Conservation (phyloP, 92 coral and sea anemone species). For the Umimayanthus kanabou region DNA sequence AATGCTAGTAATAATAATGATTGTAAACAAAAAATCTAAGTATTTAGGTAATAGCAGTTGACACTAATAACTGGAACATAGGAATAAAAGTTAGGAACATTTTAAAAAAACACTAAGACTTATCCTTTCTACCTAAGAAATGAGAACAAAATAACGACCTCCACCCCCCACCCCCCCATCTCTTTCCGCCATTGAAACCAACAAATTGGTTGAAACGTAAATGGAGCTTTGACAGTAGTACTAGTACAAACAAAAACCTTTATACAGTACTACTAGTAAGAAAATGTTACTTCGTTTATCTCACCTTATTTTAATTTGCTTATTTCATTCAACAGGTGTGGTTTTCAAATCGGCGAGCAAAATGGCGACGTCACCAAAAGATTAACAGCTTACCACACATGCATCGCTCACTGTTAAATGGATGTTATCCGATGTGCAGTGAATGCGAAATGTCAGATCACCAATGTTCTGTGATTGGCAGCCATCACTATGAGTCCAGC, state of each 20-base stretch:
- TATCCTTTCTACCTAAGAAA: no score
- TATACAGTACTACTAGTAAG: neutral
- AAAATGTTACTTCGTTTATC: neutral
- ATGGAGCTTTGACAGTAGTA: neutral
- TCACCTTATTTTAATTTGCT: neutral
- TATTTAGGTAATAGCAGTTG: no score
- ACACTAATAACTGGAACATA: no score
- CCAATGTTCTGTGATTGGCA: conserved; percentile 74
- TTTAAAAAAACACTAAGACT: no score
- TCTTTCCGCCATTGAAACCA: no score
- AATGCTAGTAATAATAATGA: no score
- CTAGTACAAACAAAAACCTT: no score
- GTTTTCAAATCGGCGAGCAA: conserved; percentile 99
- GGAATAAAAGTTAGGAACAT: no score
- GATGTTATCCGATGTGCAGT: conserved; percentile 93
- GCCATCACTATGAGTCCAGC: conserved; percentile 72
- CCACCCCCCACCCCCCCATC: no score
- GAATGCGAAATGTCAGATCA: conserved; percentile 93
- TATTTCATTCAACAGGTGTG: conserved; percentile 79
- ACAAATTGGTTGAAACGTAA: no score
- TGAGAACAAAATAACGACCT: no score
- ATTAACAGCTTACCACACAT: conserved; percentile 91
- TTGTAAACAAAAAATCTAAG: no score
- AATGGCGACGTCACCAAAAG: conserved; percentile 98
- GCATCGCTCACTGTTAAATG: conserved; percentile 86